Evolutionary conservation across 2,888 invertebrate species (phyloP), one percentile per base, ranked within the genome.

Genomic region (Lucinisca nassula): DNA sequence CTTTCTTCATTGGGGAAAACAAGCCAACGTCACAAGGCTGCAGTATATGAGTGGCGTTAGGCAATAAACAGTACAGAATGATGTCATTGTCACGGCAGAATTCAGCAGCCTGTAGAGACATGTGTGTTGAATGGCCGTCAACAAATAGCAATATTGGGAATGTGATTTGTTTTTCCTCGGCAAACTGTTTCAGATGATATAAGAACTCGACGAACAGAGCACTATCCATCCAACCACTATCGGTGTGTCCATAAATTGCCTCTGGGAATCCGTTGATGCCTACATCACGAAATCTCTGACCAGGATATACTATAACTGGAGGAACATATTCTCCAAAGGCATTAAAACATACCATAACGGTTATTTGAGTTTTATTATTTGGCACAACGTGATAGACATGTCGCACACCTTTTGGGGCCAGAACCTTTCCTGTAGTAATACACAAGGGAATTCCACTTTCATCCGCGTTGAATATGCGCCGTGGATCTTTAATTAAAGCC

Each of bases 141-240:
- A 88, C 84, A 78, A 81, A 85, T 8, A 85, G 35, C n/a, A 85
- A 21, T 21, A 88, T 58, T 0, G 88, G 84, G 6, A 70, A 55
- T 17, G 35, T 17, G 0, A 88, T 80, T 2, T 74, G 0, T 49
- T 80, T 67, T 0, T 24, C 37, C 8, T 61, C 30, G 0, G 83
- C 72, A 72, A n/a, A 51, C 49, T n/a, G 37, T 17, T 35, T 32
- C 35, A 82, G 55, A 27, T 78, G 67, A n/a, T 72, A 17, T 4
- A 88, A 51, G 73, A 82, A 88, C 0, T 70, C 40, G n/a, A 76
- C 45, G 79, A 90, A 88, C 12, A 88, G 45, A 17, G 84, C 79
- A 0, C 61, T 35, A 37, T 87, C 80, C 89, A 91, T 84, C 89
- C 86, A 91, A 1, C 91, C 88, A 35, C 83, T 82, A 6, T 73